Percentiles rank a stretch among this genome's conserved stretches.
Conservation (phyloP, 64 coral and sea anemone species). For the Acropora yongei region DNA sequence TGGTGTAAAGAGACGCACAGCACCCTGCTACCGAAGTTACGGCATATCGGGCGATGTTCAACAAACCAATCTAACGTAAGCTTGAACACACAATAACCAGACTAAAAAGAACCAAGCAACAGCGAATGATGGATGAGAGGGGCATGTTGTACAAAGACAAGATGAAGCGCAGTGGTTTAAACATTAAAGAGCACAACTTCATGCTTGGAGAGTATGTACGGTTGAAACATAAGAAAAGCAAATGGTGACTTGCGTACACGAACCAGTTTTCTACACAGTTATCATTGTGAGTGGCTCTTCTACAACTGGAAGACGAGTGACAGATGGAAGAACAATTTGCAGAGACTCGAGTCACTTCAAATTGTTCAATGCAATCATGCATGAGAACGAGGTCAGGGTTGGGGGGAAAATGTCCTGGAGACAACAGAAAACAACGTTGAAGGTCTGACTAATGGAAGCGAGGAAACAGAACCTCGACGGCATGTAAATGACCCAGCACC, state of each 20-base stretch:
- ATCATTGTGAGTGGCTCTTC: conserved; percentile 51
- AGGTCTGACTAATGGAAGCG: no score
- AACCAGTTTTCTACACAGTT: conserved; percentile 68
- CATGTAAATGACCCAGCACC: neutral
- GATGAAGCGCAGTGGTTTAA: conserved; percentile 8
- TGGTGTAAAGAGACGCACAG: conserved; percentile 62
- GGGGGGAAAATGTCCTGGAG: neutral
- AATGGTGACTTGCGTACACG: conserved; percentile 47
- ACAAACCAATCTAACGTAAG: conserved; percentile 23
- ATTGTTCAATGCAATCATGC: conserved; percentile 38
- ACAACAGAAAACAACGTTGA: neutral
- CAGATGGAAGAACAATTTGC: conserved; percentile 49
- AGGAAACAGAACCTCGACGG: neutral
- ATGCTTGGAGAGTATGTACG: conserved; percentile 40
- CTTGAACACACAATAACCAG: conserved; percentile 2
- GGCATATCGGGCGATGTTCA: conserved; percentile 56
- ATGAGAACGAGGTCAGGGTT: neutral
- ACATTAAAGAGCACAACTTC: conserved; percentile 41
- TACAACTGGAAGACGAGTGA: conserved; percentile 51
- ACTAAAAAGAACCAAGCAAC: neutral
- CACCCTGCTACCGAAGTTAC: conserved; percentile 57
- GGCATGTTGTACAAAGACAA: neutral
- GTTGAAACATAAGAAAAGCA: conserved; percentile 46
- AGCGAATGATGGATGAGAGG: neutral
- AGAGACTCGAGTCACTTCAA: conserved; percentile 61